phyloP scores from a whole-genome alignment of 2,113 vertebrate species.

The Shinisaurus crocodilurus region DNA sequence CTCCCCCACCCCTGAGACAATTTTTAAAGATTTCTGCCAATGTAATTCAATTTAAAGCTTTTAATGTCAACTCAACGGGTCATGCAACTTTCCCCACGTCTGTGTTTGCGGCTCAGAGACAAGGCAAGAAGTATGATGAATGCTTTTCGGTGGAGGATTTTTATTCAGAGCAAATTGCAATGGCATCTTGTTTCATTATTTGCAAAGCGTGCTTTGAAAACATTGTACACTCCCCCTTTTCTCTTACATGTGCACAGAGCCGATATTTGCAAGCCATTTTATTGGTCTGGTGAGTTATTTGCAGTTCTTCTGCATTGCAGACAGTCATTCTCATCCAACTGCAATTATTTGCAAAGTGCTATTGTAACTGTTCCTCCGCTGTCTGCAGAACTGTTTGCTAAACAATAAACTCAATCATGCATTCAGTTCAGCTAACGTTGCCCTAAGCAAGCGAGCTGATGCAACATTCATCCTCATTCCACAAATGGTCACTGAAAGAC shows the following conservation, averaged over 20 bases:
- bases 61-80: conserved; percentile 73
- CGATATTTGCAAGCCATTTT: conserved; percentile 64
- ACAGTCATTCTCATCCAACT: conserved; percentile 61
- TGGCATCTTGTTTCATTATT: conserved; percentile 28
- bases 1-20: conserved; percentile 54
- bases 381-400: conserved; percentile 70
- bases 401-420: conserved; percentile 73
- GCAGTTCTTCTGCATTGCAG: conserved; percentile 55
- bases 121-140: conserved; percentile 64
- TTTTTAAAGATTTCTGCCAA: conserved; percentile 72
- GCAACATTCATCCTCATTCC: conserved; percentile 56
- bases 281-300: conserved; percentile 62
- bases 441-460: conserved; percentile 68
- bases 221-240: not conserved
- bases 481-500: conserved; percentile 51
- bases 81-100: conserved; percentile 63
- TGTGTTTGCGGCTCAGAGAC: conserved; percentile 54
- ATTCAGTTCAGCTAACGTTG: conserved; percentile 68
- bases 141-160: conserved; percentile 55
- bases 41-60: conserved; percentile 73
- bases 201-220: conserved; percentile 36
- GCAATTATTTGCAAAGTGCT: conserved; percentile 67
- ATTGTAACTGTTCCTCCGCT: conserved; percentile 63
- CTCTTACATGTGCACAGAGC: not conserved
- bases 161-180: conserved; percentile 27